Evolutionary conservation across 2,888 invertebrate genomes (phyloP).

Genomic region (Tricholauxania praeusta): DNA sequence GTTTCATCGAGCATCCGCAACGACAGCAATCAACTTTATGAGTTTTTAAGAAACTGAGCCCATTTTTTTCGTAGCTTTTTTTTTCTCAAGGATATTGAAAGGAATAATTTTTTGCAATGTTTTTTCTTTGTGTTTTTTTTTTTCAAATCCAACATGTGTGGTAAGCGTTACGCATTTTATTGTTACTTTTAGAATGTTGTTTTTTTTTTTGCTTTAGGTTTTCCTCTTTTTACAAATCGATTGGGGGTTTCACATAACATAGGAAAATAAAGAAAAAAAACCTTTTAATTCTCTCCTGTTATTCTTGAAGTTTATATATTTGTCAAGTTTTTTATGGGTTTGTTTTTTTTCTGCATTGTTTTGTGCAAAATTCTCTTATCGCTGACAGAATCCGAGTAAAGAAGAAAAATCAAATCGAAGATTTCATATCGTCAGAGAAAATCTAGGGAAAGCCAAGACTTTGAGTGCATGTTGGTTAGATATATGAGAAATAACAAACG

Average conservation of each 20-base stretch:
- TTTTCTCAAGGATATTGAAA: not conserved
- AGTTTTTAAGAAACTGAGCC: slow-evolving; percentile 39
- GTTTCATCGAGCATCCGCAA: slow-evolving; percentile 32
- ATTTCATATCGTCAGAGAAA: slow-evolving; percentile 44
- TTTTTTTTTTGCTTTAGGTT: not conserved
- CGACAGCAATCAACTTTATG: slow-evolving; percentile 44
- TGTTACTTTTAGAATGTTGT: not conserved
- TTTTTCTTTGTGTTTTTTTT: slow-evolving; percentile 15
- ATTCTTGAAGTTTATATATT: slow-evolving; percentile 47
- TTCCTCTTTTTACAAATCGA: slow-evolving; percentile 51
- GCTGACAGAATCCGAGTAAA: slow-evolving; percentile 42
- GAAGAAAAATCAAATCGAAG: slow-evolving; percentile 57
- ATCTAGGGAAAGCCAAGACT: not conserved
- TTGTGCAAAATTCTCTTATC: slow-evolving; percentile 29
- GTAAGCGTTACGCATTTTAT: not conserved
- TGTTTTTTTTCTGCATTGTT: slow-evolving; percentile 29
- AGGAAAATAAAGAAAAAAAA: slow-evolving; percentile 39
- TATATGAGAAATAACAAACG: slow-evolving; percentile 50
- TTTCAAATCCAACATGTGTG: not conserved
- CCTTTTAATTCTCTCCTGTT: slow-evolving; percentile 28
- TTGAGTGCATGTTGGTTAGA: slow-evolving; percentile 1
- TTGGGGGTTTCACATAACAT: slow-evolving; percentile 57
- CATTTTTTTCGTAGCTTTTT: not conserved
- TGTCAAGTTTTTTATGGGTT: slow-evolving; percentile 50
- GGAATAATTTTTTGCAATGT: slow-evolving; percentile 47